Evolutionary conservation across 2,113 vertebrate species (phyloP), one percentile per base, ranked within the genome.

Genomic region (Dromaius novaehollandiae): DNA sequence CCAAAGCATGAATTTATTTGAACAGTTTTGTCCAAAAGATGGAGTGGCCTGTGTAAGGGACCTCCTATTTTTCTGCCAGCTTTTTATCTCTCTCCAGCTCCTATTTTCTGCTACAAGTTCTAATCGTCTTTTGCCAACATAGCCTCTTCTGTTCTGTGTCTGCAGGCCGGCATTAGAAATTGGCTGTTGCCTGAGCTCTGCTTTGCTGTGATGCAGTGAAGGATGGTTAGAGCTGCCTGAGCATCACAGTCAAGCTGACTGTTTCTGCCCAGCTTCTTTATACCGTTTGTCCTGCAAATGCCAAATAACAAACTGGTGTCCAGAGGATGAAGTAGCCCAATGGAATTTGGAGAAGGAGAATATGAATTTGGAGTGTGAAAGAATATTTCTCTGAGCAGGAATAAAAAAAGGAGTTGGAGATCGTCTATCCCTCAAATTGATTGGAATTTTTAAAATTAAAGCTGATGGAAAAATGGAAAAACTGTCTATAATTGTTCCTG

Each of bases 401-500:
- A 36, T 30, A n/a, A 7, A 13, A 13, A 13, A 26, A 53, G 19
- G 7, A 74, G 6, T 26, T 64, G 22, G 32, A 69, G 26, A 79
- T n/a, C 2, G 5, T 18, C 3, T 50, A 68, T 17, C 3, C 58
- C 9, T 82, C 15, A 44, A 53, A 69, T 21, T 11, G 66, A 19
- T 8, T 77, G 4, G 4, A n/a, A 25, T 60, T 74, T 40, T 84
- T 10, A 2, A 55, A 48, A 40, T 42, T 5, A 64, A 75, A 92
- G 34, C 9, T 55, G 73, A 56, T 22, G 40, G 66, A 30, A 61
- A 86, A 86, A 70, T 65, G 9, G 36, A 15, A 56, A 51, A 58
- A 5, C 0, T 69, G 80, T n/a, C 6, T 0, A 1, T 76, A 56
- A 3, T 17, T 38, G 2, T 13, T 75, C 9, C 25, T 6, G 18